phyloP scores from a whole-genome alignment of 2,888 invertebrate genomes.

The Melitaea athalia region DNA sequence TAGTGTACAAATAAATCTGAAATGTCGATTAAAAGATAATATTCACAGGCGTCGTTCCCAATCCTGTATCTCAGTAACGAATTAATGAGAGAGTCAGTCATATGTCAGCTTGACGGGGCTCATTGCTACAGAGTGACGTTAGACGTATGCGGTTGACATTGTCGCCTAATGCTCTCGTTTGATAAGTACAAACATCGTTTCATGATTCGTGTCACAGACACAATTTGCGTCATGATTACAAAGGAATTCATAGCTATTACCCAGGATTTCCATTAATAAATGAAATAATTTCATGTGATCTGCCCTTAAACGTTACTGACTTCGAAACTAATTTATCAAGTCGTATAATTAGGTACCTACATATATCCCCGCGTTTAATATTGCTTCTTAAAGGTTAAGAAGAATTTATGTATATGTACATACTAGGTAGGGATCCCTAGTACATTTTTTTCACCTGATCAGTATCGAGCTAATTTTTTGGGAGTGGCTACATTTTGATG shows the following conservation, averaged over 20 bases:
- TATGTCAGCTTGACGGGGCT: slow-evolving; percentile 62
- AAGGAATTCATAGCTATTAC: slow-evolving; percentile 27
- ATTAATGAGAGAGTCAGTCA: slow-evolving; percentile 77
- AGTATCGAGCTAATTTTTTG: no score
- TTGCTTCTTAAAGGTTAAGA: background rate
- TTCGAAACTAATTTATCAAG: background rate
- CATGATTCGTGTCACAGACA: slow-evolving; percentile 24
- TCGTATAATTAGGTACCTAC: background rate
- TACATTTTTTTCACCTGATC: no score
- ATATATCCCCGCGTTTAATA: background rate
- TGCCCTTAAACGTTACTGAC: background rate
- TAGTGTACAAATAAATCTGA: slow-evolving; percentile 4
- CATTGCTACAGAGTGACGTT: slow-evolving; percentile 58
- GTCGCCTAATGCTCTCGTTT: slow-evolving; percentile 35
- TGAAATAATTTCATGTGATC: background rate
- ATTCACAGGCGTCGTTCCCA: slow-evolving; percentile 47
- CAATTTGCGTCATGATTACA: slow-evolving; percentile 29
- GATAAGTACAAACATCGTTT: slow-evolving; percentile 34
- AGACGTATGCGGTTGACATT: slow-evolving; percentile 49
- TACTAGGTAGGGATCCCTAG: no score
- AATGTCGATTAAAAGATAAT: slow-evolving; percentile 52
- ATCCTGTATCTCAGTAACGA: slow-evolving; percentile 65
- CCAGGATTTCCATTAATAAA: slow-evolving; percentile 34
- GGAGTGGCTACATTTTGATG: no score
- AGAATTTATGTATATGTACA: background rate